These are phyloP conservation scores for Saccopteryx leptura DNA, from an alignment of 2,113 vertebrate species.

Conservation along the genomic window DNA sequence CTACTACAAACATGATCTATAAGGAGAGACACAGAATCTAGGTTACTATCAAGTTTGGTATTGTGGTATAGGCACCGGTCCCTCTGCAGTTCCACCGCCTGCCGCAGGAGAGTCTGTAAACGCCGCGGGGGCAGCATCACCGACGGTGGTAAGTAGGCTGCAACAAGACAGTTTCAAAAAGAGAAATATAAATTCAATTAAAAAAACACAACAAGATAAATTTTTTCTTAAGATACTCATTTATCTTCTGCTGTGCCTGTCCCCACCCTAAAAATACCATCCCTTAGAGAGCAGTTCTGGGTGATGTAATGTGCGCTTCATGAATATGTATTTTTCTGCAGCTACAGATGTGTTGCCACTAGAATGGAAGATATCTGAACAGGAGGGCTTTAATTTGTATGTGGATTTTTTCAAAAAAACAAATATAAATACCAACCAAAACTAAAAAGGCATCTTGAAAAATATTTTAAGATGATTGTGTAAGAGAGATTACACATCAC, in stretches of 20 bases:
- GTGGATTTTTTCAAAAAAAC: background rate
- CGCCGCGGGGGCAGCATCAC: constrained; percentile 98
- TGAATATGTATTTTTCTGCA: background rate
- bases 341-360: background rate
- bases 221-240: constrained; percentile 58
- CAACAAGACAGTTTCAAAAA: constrained; percentile 71
- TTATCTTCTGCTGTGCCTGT: background rate
- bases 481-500: background rate
- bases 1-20: constrained; percentile 98
- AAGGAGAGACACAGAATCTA: constrained; percentile 97
- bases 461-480: background rate
- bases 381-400: background rate
- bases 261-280: background rate
- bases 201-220: constrained; percentile 14
- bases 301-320: background rate
- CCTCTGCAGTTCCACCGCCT: constrained; percentile 97
- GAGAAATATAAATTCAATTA: constrained; percentile 58
- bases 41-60: constrained; percentile 95
- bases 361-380: background rate
- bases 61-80: constrained; percentile 99
- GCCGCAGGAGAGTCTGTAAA: constrained; percentile 96
- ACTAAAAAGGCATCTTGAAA: background rate
- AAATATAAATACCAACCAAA: background rate
- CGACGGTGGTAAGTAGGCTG: constrained; percentile 97
- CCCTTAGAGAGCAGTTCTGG: background rate